Evolutionary conservation across 2,888 invertebrate species (phyloP), one percentile per base, ranked within the genome.

Genomic region (Ethmia dodecea): DNA sequence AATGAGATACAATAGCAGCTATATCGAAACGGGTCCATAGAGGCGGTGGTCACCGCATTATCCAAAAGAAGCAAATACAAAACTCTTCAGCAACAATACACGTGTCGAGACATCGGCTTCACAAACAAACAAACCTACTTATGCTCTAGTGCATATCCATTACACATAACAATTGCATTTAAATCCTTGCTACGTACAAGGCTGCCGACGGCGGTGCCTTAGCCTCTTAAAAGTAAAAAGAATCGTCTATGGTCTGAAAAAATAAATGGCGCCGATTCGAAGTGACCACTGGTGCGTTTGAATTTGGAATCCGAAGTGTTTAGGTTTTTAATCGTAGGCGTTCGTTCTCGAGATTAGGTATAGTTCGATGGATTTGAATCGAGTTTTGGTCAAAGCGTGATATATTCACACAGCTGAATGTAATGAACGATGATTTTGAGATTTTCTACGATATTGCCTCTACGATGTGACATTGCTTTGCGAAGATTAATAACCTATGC

Each of bases 81-180:
- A 52, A 35, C 40, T 45, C 51, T 56, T 43, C 35, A 50, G 43
- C 44, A 55, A 68, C 63, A 63, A 55, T n/a, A 57, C 45, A 37
- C 45, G 49, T 54, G 42, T 55, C 47, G 46, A 64, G 61, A 61
- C 62, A 73, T 69, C 73, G 72, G 72, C 69, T 44, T 40, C 45
- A 56, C 62, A 62, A 64, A 66, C 71, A 75, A 72, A 71, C 66
- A 45, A 41, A 55, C 52, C 61, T 48, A 69, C 76, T 73, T 78
- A 74, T 78, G 83, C 77, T 76, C 80, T 76, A 73, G 66, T 83
- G 81, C 76, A 78, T 81, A 83, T 83, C 83, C 70, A 79, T 83
- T 83, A 79, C 83, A 78, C 40, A 51, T 49, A 59, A 60, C 70
- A 65, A 72, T 76, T 60, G 57, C 49, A 52, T 55, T 65, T 63